A percentile compares a stretch with the other conserved stretches of the same genome.
These are phyloP conservation scores for Torymus auratus DNA, from an alignment of 2,888 invertebrate genomes.

Conservation along the genomic window DNA sequence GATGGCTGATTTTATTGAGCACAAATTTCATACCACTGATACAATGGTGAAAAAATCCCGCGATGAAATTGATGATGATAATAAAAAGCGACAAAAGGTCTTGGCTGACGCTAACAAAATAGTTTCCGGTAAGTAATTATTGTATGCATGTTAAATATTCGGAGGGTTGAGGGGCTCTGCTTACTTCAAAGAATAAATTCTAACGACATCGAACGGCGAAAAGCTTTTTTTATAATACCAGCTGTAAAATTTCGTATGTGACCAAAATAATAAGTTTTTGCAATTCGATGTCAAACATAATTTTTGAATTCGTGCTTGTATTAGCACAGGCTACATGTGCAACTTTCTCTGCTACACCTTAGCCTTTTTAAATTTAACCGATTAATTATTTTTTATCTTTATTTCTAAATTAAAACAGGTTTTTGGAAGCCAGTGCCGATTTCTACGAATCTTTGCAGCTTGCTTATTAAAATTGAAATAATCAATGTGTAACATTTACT, in stretches of 20 bases:
- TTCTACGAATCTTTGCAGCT: conserved; percentile 68
- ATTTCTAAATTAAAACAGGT: conserved; percentile 67
- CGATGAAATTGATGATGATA: conserved; percentile 70
- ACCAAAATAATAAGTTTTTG: conserved; percentile 32
- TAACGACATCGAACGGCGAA: conserved; percentile 33
- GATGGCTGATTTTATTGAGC: conserved; percentile 74
- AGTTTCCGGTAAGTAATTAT: conserved; percentile 73
- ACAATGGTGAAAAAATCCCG: conserved; percentile 72
- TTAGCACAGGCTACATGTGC: conserved; percentile 32
- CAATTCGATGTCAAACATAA: conserved; percentile 50
- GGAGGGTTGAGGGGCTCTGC: conserved; percentile 75
- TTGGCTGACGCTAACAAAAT: conserved; percentile 74
- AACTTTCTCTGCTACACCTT: conserved; percentile 39
- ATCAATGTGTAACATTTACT: conserved; percentile 63
- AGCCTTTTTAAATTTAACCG: conserved; percentile 57
- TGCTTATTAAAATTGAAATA: conserved; percentile 66
- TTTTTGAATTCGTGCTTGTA: conserved; percentile 35
- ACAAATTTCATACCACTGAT: conserved; percentile 72
- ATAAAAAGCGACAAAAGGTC: conserved; percentile 72
- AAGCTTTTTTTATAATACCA: neutral
- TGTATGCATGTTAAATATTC: conserved; percentile 50
- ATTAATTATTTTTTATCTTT: conserved; percentile 63
- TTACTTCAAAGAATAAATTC: conserved; percentile 61
- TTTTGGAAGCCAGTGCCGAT: conserved; percentile 74
- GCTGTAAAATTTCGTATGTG: too few species aligned